Base-by-base conservation (phyloP, 2,113 vertebrate species). In the Paraplagusia blochii region DNA sequence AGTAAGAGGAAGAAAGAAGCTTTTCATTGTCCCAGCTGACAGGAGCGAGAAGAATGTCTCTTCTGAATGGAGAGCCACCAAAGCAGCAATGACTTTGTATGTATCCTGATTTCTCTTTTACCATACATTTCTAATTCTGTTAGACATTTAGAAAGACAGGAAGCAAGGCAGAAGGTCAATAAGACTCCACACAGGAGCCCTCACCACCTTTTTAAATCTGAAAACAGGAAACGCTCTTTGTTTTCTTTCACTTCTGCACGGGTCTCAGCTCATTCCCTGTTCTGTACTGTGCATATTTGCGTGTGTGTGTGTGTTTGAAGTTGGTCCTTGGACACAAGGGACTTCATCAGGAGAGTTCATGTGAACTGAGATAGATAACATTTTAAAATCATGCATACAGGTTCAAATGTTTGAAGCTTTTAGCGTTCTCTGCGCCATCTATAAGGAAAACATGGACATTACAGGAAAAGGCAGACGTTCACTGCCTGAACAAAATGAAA, bases 81-180 rank as follows among this genome's bases (percentile, higher is more conserved):
- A 45, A 63, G 53, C 69, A 64, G 66, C 64, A 81, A 55, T 61
- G 54, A 75, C 77, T 66, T 84, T 70, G 80, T 81, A 85, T 18
- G 83, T 80, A 79, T 42, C 57, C 9, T 65, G 38, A 63, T 69
- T 75, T 80, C 18, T 62, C 39, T 72, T 70, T 63, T 50, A 60
- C 62, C 44, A 7, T 44, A 35, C 46, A 33, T 44, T 61, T 47
- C 22, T 63, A 42, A 35, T 29, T 33, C 45, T 22, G 52, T 60
- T 58, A 29, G 3, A 29, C 22, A 15, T 62, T 40, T 11, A 36
- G 5, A 53, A 58, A 40, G 22, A 29, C 22, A 39, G 16, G n/a
- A 14, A 39, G 19, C 14, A 12, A 53, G 29, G 7, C 9, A 54
- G 16, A 58, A 34, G 55, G 44, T 33, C 44, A 42, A 54, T 53